Percentiles rank a stretch among this genome's conserved stretches.
Conservation (phyloP, 1,140 invertebrate genomes). For the Drosophila gunungcola region DNA sequence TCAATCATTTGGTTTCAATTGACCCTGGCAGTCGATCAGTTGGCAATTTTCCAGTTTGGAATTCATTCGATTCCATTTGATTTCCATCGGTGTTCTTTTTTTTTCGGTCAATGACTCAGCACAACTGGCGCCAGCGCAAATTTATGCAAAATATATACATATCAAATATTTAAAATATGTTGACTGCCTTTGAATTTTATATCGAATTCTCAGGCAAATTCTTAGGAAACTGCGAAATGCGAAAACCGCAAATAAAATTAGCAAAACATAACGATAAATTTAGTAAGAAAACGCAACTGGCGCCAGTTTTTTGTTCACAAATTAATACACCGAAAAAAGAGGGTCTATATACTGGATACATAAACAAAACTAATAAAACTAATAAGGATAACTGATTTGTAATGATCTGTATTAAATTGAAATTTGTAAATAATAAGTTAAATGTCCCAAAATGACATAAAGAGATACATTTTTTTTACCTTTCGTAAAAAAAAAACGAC, state of each 20-base stretch:
- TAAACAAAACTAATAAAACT: background rate
- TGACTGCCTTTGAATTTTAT: conserved; percentile 24
- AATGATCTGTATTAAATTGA: too few species aligned
- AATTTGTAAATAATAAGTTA: too few species aligned
- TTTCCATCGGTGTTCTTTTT: conserved; percentile 9
- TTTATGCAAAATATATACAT: conserved; percentile 34
- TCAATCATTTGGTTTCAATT: conserved; percentile 56
- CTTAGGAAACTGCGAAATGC: conserved; percentile 67
- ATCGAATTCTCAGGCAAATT: conserved; percentile 70
- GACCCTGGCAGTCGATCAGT: conserved; percentile 39
- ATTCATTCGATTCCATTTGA: conserved; percentile 31
- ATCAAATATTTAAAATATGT: conserved; percentile 46
- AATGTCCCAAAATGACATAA: too few species aligned
- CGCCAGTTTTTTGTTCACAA: conserved; percentile 19
- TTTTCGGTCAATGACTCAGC: conserved; percentile 37
- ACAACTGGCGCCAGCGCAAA: conserved; percentile 43
- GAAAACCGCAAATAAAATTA: conserved; percentile 49
- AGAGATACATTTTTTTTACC: too few species aligned
- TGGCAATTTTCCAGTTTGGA: conserved; percentile 39
- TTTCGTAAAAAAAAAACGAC: too few species aligned
- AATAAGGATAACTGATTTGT: too few species aligned
- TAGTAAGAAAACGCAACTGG: conserved; percentile 40
- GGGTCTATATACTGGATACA: background rate
- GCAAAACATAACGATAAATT: conserved; percentile 39
- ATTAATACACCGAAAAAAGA: conserved; percentile 20